Percentiles rank a stretch among this genome's conserved stretches.
Evolutionary conservation across 2,888 invertebrate species (phyloP).

Genomic region (Chymomyza fuscimana): DNA sequence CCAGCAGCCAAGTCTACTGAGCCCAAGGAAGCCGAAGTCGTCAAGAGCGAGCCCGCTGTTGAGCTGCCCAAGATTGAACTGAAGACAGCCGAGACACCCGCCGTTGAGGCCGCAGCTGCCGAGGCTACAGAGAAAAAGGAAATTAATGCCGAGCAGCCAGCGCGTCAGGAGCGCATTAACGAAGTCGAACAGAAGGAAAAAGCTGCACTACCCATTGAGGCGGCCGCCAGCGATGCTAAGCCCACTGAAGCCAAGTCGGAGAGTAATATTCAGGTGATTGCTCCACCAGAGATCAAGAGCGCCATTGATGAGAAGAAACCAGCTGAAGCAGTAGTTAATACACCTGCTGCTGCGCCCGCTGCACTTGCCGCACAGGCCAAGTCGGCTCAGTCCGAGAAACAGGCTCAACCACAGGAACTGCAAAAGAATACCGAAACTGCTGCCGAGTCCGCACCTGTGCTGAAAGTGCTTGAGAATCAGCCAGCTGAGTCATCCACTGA

Average conservation of each 20-base stretch:
- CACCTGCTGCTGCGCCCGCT: constrained; percentile 26
- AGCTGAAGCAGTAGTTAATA: constrained; percentile 16
- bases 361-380: background rate
- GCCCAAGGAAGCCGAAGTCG: constrained; percentile 43
- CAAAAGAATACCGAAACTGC: constrained; percentile 36
- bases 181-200: constrained; percentile 41
- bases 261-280: constrained; percentile 44
- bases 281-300: constrained; percentile 17
- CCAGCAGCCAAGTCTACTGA: constrained; percentile 47
- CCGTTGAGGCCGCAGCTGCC: constrained; percentile 25
- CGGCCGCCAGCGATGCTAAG: constrained; percentile 21
- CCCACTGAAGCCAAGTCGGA: constrained; percentile 26
- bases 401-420: constrained; percentile 31
- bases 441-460: constrained; percentile 29
- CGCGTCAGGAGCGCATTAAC: constrained; percentile 62
- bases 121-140: constrained; percentile 48
- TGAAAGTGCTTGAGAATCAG: constrained; percentile 25
- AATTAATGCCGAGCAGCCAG: constrained; percentile 41
- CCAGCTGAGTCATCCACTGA: constrained; percentile 15
- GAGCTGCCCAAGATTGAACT: constrained; percentile 35
- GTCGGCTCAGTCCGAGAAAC: constrained; percentile 25
- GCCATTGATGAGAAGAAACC: constrained; percentile 31
- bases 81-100: constrained; percentile 37
- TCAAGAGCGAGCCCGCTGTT: constrained; percentile 26
- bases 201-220: constrained; percentile 16